Evolutionary conservation across 1,140 invertebrate genomes (phyloP).

Genomic region (Acyrthosiphon pisum): DNA sequence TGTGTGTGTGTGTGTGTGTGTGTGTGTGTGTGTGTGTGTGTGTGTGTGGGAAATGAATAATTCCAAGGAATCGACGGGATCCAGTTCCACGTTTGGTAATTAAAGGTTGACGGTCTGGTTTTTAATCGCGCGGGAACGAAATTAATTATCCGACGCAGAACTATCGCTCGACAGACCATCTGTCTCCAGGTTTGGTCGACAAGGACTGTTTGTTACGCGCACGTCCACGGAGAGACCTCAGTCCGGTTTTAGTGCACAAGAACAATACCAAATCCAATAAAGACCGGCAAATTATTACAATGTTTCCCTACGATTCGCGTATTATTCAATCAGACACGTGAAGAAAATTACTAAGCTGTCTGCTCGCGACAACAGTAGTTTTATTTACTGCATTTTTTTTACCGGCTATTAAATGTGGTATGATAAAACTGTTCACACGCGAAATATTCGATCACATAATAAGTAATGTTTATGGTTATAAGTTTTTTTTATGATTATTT

Average conservation of each 20-base stretch:
- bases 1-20: not conserved
- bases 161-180: conserved; percentile 45
- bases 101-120: conserved; percentile 55
- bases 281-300: conserved; percentile 28
- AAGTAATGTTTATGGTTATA: not conserved
- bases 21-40: no score
- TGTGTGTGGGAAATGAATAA: conserved; percentile 55
- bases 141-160: conserved; percentile 33
- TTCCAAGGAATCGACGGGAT: conserved; percentile 49
- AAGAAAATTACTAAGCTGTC: conserved; percentile 20
- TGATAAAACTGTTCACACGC: conserved; percentile 37
- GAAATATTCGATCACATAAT: not conserved
- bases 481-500: not conserved
- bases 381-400: not conserved
- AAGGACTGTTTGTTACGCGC: conserved; percentile 25
- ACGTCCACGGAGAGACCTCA: not conserved
- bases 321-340: not conserved
- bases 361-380: not conserved
- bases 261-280: conserved; percentile 23
- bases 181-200: conserved; percentile 43
- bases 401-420: not conserved
- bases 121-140: conserved; percentile 43
- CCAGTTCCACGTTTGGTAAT: conserved; percentile 57
- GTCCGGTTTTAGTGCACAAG: conserved; percentile 11
- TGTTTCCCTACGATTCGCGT: not conserved